Conservation (phyloP, 1,140 invertebrate genomes). For the Hyphantria cunea region DNA sequence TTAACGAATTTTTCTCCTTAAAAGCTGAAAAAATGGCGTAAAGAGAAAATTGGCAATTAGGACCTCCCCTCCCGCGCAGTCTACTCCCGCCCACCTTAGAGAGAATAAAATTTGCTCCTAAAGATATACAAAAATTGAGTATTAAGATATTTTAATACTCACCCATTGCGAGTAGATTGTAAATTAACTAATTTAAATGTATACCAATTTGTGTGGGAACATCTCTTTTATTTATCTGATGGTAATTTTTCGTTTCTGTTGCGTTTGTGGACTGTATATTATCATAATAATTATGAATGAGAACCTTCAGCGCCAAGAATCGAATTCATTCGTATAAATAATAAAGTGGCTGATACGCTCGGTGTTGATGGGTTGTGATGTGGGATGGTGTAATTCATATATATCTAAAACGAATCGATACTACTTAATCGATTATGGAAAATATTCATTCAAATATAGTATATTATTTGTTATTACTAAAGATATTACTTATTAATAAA, state of each 20-base stretch:
- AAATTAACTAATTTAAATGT: conserved; percentile 42
- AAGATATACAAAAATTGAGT: conserved; percentile 67
- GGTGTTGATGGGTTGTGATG: too few species aligned
- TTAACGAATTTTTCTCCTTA: conserved; percentile 81
- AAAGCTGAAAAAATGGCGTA: conserved; percentile 78
- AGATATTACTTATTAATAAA: too few species aligned
- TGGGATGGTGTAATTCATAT: too few species aligned
- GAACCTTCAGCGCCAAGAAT: too few species aligned
- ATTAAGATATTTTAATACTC: conserved; percentile 53
- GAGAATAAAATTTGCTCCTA: conserved; percentile 71
- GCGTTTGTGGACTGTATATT: too few species aligned
- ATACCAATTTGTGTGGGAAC: conserved; percentile 31
- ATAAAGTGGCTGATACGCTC: too few species aligned
- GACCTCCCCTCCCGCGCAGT: conserved; percentile 11
- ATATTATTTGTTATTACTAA: too few species aligned
- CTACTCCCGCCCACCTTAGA: conserved; percentile 52
- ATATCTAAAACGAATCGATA: too few species aligned
- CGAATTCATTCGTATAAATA: too few species aligned
- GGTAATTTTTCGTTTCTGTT: background rate
- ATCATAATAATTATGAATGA: too few species aligned
- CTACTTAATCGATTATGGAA: too few species aligned
- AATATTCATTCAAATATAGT: too few species aligned
- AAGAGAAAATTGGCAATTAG: conserved; percentile 80
- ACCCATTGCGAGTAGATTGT: conserved; percentile 35
- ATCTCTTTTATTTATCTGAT: background rate